phyloP scores from a whole-genome alignment of 2,113 vertebrate genomes.

The Sturnira hondurensis region DNA sequence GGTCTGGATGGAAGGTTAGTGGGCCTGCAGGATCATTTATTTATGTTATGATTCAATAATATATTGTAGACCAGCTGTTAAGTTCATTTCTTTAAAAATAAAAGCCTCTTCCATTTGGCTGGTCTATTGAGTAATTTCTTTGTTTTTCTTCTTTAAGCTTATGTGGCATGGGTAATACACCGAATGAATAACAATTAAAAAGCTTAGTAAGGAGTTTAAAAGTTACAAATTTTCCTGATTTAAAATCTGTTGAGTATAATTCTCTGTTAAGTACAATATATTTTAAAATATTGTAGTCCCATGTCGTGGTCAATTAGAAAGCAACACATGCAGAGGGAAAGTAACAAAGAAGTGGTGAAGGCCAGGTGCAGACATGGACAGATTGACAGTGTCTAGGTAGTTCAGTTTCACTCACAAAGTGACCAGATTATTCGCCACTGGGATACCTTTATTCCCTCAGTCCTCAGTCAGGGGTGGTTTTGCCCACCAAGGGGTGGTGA shows the following conservation, averaged over 20 bases:
- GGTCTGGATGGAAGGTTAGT: conserved; percentile 76
- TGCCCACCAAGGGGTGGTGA: not conserved
- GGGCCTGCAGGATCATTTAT: conserved; percentile 78
- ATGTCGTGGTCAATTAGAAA: not conserved
- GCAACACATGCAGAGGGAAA: not conserved
- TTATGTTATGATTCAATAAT: conserved; percentile 79
- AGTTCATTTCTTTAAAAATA: conserved; percentile 86
- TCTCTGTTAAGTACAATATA: not conserved
- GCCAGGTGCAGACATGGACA: not conserved
- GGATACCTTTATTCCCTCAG: not conserved
- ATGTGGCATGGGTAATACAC: not conserved
- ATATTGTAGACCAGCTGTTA: conserved; percentile 81
- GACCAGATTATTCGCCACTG: not conserved
- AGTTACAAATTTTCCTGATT: not conserved
- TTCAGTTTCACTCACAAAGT: not conserved
- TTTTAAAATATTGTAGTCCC: not conserved
- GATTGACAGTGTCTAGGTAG: not conserved
- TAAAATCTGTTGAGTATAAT: conserved; percentile 10
- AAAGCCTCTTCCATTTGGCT: conserved; percentile 82
- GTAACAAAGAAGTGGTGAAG: not conserved
- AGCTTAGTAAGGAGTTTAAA: not conserved
- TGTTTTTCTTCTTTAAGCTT: conserved; percentile 28
- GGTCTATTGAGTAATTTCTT: conserved; percentile 47
- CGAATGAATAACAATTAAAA: not conserved
- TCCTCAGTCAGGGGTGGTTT: not conserved